Percentiles rank a stretch among this genome's conserved stretches.
phyloP scores from a whole-genome alignment of 2,113 vertebrate species.

The Leptobrachium leishanense region DNA sequence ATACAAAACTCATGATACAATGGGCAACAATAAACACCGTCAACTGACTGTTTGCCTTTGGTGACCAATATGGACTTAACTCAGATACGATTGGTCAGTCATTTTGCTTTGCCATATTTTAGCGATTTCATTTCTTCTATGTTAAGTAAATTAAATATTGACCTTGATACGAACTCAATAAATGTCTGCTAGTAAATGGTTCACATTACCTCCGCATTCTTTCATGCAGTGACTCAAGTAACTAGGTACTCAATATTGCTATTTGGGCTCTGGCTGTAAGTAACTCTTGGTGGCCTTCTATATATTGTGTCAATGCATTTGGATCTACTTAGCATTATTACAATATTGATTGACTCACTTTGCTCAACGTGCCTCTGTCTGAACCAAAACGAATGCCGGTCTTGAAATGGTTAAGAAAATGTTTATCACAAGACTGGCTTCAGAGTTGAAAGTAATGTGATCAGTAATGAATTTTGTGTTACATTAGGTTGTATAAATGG shows the following conservation, averaged over 20 bases:
- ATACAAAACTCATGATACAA: too few species aligned
- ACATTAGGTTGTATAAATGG: slow-evolving; percentile 94
- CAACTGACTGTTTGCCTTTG: too few species aligned
- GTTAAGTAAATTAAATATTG: not conserved
- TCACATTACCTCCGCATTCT: slow-evolving; percentile 26
- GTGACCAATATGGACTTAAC: too few species aligned
- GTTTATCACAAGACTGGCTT: slow-evolving; percentile 84
- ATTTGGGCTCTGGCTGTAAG: slow-evolving; percentile 19
- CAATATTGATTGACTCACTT: slow-evolving; percentile 69
- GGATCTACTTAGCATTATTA: slow-evolving; percentile 74
- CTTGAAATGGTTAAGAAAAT: slow-evolving; percentile 80
- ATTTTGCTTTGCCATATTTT: too few species aligned
- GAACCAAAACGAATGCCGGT: slow-evolving; percentile 53
- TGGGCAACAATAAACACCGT: too few species aligned
- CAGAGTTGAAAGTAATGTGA: slow-evolving; percentile 97
- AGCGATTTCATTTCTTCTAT: not conserved
- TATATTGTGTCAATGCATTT: slow-evolving; percentile 49
- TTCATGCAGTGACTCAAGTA: slow-evolving; percentile 15
- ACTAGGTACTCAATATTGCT: slow-evolving; percentile 12
- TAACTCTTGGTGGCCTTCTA: slow-evolving; percentile 40
- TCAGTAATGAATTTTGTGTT: slow-evolving; percentile 99
- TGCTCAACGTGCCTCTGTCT: slow-evolving; percentile 68
- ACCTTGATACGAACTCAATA: slow-evolving; percentile 23
- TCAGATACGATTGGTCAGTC: too few species aligned
- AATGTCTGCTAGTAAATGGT: slow-evolving; percentile 8